phyloP scores from a whole-genome alignment of 2,113 vertebrate genomes.

The Rhineura floridana region DNA sequence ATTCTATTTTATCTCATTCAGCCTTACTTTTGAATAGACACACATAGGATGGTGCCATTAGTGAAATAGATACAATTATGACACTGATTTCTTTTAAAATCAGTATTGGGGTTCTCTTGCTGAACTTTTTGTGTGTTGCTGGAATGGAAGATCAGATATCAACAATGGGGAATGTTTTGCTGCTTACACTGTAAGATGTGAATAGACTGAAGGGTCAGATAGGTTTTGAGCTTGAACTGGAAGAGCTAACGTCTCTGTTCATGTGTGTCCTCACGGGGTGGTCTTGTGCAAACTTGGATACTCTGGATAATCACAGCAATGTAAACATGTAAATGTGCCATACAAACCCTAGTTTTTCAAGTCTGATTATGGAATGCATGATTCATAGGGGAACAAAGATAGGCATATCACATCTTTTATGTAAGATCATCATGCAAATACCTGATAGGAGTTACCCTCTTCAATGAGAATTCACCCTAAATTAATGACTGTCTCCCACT shows the following conservation, averaged over 20 bases:
- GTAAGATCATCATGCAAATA: background rate
- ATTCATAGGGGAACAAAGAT: background rate
- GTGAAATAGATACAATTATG: no score
- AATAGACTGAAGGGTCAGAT: background rate
- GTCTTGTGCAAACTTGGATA: no score
- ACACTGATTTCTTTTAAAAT: background rate
- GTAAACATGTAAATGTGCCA: background rate
- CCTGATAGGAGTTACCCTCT: background rate
- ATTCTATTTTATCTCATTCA: background rate
- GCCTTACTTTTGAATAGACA: background rate
- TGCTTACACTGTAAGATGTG: background rate
- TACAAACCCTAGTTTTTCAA: background rate
- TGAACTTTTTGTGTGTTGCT: background rate
- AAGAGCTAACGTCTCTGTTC: background rate
- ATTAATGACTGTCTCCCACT: background rate
- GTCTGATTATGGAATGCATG: background rate
- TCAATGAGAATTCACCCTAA: background rate
- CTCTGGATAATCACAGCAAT: background rate
- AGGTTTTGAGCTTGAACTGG: background rate
- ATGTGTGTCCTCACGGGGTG: background rate
- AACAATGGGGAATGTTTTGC: background rate
- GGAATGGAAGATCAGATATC: background rate
- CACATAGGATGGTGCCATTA: background rate
- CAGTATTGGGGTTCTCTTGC: background rate
- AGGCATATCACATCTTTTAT: background rate